Conservation (phyloP, 2,888 invertebrate genomes). For the Trichopoda pennipes region DNA sequence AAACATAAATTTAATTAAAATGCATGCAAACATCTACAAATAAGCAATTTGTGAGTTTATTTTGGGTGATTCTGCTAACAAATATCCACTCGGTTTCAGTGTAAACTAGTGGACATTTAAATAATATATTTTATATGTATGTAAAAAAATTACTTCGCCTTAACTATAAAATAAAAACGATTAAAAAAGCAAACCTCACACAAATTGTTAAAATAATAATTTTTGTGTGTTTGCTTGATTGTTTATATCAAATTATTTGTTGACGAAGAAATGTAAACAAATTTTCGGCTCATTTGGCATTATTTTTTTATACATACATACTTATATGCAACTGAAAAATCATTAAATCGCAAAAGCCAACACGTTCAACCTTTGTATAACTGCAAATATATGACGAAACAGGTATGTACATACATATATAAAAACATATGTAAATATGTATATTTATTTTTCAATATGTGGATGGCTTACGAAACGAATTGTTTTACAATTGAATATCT, state of each 20-base stretch:
- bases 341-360: constrained; percentile 17
- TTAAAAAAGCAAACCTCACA: constrained; percentile 16
- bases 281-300: constrained; percentile 27
- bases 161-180: constrained; percentile 30
- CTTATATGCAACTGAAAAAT: constrained; percentile 16
- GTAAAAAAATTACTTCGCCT: constrained; percentile 40
- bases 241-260: constrained; percentile 30
- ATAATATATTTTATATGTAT: constrained; percentile 17
- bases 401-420: constrained; percentile 9
- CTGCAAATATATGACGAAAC: constrained; percentile 3
- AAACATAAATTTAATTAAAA: constrained; percentile 21
- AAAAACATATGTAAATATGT: not conserved
- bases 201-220: constrained; percentile 26
- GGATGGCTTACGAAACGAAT: too few relatives aligned
- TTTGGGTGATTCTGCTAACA: constrained; percentile 22
- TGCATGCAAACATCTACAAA: constrained; percentile 7
- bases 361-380: not conserved
- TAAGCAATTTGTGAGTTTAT: constrained; percentile 19
- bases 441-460: too few relatives aligned
- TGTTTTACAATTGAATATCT: too few relatives aligned
- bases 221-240: constrained; percentile 23
- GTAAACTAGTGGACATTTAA: constrained; percentile 59
- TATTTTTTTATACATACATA: constrained; percentile 16
- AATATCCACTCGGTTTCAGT: constrained; percentile 61
- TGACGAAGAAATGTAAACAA: constrained; percentile 49